These are phyloP conservation scores for Spea hammondii DNA, from an alignment of 2,797 vertebrate genomes.

Conservation along the genomic window DNA sequence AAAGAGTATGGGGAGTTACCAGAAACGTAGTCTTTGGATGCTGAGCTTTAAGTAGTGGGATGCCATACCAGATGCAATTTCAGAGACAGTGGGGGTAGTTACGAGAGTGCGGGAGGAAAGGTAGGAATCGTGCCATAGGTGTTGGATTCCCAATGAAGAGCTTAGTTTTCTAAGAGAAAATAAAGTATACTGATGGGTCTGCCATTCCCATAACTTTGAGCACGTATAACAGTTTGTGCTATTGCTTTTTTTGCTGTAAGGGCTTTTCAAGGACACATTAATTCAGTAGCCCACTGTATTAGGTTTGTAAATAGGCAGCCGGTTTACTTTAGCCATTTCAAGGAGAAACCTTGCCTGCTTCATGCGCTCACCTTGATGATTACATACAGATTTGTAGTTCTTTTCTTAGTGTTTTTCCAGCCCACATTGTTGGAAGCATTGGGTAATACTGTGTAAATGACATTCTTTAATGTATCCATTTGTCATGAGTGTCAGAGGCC, in stretches of 20 bases:
- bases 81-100: no score
- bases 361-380: neutral
- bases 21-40: no score
- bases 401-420: conserved; percentile 49
- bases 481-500: conserved; percentile 86
- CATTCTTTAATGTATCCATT: conserved; percentile 85
- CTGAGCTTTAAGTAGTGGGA: no score
- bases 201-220: neutral
- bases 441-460: conserved; percentile 74
- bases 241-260: neutral
- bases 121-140: no score
- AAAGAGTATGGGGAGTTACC: no score
- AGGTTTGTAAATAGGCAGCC: conserved; percentile 8
- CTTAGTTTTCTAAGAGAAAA: no score
- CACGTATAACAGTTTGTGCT: neutral
- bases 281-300: neutral
- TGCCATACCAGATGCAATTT: no score
- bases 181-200: neutral
- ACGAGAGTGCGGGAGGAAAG: no score
- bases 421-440: conserved; percentile 57
- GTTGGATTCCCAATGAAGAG: no score
- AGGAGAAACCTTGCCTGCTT: neutral
- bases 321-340: neutral
- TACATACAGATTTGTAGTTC: conserved; percentile 36
- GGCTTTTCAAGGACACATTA: conserved; percentile 2